Conservation (phyloP, 2,888 invertebrate genomes). For the Phortica okadai region DNA sequence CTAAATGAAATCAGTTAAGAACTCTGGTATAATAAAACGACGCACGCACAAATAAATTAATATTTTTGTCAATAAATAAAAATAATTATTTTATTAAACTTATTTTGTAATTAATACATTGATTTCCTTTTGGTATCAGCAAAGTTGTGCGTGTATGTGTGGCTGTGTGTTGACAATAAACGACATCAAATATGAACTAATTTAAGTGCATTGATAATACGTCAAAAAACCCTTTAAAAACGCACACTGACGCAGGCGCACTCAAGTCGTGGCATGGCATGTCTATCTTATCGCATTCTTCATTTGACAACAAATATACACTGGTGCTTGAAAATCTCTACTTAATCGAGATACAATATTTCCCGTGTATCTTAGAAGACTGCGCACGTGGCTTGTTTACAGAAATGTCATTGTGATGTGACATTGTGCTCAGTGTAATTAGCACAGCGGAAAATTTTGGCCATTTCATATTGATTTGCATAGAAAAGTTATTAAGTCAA, state of each 20-base stretch:
- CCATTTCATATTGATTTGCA: no score
- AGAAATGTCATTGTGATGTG: no score
- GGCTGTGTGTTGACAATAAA: neutral
- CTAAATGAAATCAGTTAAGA: conserved; percentile 22
- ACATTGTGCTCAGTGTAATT: no score
- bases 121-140: conserved; percentile 2
- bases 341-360: neutral
- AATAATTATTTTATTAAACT: neutral
- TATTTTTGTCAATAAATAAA: neutral
- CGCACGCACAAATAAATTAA: neutral
- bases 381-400: no score
- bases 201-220: neutral
- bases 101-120: neutral
- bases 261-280: neutral
- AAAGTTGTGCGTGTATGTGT: neutral
- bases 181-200: conserved; percentile 17
- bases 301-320: neutral
- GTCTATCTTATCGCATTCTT: neutral
- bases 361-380: no score
- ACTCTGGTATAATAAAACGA: neutral
- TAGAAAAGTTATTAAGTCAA: no score
- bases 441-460: no score
- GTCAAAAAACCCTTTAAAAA: conserved; percentile 5
- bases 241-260: neutral
- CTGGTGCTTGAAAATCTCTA: neutral